Evolutionary conservation across 2,113 vertebrate species (phyloP), one percentile per base, ranked within the genome.

Genomic region (Pantherophis guttatus): DNA sequence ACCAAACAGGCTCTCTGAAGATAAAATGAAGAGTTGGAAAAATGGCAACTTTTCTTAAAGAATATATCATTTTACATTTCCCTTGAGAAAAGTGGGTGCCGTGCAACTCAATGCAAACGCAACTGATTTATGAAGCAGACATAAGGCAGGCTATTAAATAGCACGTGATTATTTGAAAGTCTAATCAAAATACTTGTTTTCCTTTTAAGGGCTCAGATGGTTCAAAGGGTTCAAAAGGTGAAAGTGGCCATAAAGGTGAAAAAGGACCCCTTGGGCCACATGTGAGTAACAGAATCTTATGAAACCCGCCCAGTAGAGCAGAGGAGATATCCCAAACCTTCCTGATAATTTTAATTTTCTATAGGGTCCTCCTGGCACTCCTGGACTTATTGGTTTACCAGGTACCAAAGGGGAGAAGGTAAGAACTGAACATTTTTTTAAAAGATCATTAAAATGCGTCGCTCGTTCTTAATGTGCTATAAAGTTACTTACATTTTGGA

Each of bases 391-490:
- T 48, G 99, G 99, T 39, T 97, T 99, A 86, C 99, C 99, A 15
- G 99, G 99, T 87, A 98, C 98, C 89, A 99, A 99, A 97, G 99
- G 99, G 96, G 99, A 99, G 87, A 99, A 99, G 97, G 99, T 99
- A 97, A 96, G 15, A 0, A 1, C 0, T 0, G 0, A 26, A 86
- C 33, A 94, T 44, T 81, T 39, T 39, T 81, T 39, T 0, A 21
- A 81, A 81, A 81, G 19, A 44, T 39, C 17, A 21, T 44, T 81
- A 81, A 81, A 44, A 44, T 9, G 33, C 17, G 44, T 44, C 3
- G 19, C 17, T 81, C 33, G 8, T 21, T 81, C 21, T 81, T 81
- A 39, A 81, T 81, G 2, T 81, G 6, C 15, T 85, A 85, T 9
- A 11, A 26, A 91, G 8, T 81, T 50, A 23, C n/a, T n/a, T 54